A percentile compares a stretch with the other conserved stretches of the same genome.
Conservation (phyloP, 2,113 vertebrate species). For the Neolamprologus fasciatus region DNA sequence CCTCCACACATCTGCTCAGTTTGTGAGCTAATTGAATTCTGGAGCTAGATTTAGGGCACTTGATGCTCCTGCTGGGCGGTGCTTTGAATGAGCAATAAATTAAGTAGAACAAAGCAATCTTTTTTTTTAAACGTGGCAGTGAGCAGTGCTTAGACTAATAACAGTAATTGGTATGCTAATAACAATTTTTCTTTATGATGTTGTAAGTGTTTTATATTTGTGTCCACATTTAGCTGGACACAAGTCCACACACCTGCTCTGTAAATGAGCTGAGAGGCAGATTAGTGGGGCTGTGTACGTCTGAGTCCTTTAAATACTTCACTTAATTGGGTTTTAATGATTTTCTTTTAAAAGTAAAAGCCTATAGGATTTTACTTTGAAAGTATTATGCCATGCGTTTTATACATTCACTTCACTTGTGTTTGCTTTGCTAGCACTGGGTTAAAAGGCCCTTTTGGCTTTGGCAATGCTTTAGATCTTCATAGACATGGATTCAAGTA, state of each 20-base stretch:
- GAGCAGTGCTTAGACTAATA: not conserved
- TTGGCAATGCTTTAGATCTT: not conserved
- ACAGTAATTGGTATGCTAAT: not conserved
- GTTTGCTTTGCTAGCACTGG: not conserved
- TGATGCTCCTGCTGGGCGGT: no score
- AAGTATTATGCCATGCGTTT: not conserved
- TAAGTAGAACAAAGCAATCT: not conserved
- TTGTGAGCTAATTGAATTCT: not conserved
- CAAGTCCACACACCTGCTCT: not conserved
- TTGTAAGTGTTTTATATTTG: not conserved
- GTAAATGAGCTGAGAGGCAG: not conserved
- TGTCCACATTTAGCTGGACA: not conserved
- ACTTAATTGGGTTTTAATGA: not conserved
- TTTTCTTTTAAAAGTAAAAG: not conserved
- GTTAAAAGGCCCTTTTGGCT: not conserved
- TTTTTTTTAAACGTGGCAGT: not conserved
- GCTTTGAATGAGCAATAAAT: not conserved
- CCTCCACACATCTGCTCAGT: not conserved
- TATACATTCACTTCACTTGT: not conserved
- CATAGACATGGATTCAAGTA: not conserved
- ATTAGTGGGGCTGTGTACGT: not conserved
- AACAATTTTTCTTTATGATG: not conserved
- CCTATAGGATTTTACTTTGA: not conserved
- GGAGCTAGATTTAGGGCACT: not conserved
- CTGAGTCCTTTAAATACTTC: not conserved